Conservation (phyloP, 2,113 vertebrate genomes). For the Callocephalon fimbriatum region DNA sequence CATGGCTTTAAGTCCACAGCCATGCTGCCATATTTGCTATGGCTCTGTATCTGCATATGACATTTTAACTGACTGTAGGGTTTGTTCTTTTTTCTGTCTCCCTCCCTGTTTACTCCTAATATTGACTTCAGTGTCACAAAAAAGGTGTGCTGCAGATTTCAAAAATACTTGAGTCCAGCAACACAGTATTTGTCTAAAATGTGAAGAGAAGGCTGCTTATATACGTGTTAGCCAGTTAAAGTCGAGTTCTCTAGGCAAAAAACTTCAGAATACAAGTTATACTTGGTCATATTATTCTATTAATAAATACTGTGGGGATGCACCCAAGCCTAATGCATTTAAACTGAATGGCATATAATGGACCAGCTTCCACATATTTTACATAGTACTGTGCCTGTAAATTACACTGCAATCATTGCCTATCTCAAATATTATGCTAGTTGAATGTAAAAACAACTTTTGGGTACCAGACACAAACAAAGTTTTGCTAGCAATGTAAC, state of each 20-base stretch:
- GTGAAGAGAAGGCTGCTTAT: not conserved
- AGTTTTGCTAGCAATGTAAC: not conserved
- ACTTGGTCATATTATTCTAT: not conserved
- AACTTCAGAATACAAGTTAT: not conserved
- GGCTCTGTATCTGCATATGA: not conserved
- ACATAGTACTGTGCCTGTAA: not conserved
- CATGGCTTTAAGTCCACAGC: not conserved
- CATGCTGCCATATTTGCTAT: not conserved
- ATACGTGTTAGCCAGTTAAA: not conserved
- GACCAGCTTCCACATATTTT: not conserved
- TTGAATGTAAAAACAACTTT: not conserved
- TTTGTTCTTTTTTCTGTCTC: not conserved
- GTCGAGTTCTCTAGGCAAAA: not conserved
- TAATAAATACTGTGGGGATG: not conserved
- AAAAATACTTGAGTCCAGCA: not conserved
- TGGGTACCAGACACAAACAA: not conserved
- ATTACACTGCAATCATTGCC: not conserved
- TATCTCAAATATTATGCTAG: not conserved
- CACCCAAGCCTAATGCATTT: not conserved
- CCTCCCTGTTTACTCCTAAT: not conserved
- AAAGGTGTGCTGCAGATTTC: rapidly evolving
- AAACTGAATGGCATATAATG: not conserved
- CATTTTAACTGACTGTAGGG: not conserved
- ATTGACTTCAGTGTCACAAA: not conserved
- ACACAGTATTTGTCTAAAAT: not conserved